Conservation (phyloP, 2,113 vertebrate species). For the Rhynchopsitta pachyrhyncha region DNA sequence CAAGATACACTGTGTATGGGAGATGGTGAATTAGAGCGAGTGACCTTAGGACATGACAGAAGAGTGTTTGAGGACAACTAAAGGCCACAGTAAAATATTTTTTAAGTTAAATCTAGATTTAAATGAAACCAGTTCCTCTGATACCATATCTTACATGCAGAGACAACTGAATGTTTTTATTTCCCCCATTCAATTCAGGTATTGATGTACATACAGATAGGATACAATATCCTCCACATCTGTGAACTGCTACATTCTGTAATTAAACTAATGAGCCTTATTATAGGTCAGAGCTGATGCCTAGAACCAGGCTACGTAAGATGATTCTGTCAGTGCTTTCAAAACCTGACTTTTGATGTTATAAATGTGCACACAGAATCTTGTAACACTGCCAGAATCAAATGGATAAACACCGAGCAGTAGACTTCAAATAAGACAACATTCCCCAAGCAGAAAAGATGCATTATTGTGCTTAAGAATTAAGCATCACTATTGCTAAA, state of each 20-base stretch:
- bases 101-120: not conserved
- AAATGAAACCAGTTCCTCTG: not conserved
- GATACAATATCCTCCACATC: not conserved
- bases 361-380: not conserved
- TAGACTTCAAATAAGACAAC: not conserved
- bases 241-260: not conserved
- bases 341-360: not conserved
- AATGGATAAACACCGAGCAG: not conserved
- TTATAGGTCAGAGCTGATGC: not conserved
- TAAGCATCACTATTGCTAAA: not conserved
- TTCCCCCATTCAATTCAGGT: not conserved
- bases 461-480: not conserved
- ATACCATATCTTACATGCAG: not conserved
- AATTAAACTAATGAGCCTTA: not conserved
- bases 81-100: not conserved
- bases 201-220: not conserved
- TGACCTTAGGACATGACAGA: not conserved
- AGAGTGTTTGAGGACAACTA: not conserved
- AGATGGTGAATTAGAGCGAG: not conserved
- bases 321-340: not conserved
- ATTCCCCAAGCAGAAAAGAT: not conserved
- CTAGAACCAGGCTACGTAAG: not conserved
- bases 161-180: not conserved
- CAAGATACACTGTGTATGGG: not conserved
- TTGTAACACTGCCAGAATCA: not conserved